phyloP scores from a whole-genome alignment of 2,797 vertebrate species.

The Gymnothorax javanicus region DNA sequence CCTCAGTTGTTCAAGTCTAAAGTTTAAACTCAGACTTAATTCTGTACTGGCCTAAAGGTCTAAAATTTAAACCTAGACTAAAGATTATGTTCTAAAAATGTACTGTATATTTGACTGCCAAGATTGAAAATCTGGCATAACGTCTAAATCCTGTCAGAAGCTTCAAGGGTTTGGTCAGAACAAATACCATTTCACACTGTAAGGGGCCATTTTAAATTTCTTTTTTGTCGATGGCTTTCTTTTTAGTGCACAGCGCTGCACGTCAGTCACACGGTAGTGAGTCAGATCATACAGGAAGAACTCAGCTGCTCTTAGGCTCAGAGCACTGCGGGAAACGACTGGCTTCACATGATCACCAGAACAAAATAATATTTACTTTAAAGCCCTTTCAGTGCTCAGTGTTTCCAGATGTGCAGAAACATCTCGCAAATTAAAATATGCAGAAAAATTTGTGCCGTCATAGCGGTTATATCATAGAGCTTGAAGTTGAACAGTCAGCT shows the following conservation, averaged over 20 bases:
- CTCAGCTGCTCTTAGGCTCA: no score
- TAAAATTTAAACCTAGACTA: no score
- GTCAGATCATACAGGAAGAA: neutral
- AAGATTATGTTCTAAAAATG: no score
- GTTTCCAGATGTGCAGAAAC: neutral
- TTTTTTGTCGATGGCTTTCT: neutral
- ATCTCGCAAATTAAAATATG: neutral
- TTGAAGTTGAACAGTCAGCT: neutral
- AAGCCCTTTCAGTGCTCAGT: neutral
- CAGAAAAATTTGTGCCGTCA: neutral
- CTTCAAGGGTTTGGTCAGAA: slow-evolving; percentile 30
- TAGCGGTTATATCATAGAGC: neutral
- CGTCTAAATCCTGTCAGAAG: no score
- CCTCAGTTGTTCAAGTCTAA: no score
- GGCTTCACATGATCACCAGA: neutral
- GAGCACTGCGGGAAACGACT: neutral
- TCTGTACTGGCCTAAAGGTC: no score
- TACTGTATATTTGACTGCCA: no score
- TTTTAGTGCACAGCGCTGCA: neutral
- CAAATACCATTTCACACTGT: slow-evolving; percentile 40
- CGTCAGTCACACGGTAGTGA: neutral
- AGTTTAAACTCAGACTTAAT: no score
- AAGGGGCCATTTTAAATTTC: neutral
- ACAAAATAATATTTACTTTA: slow-evolving; percentile 1
- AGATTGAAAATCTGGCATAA: no score